phyloP scores from a whole-genome alignment of 2,888 invertebrate genomes.

The Steinernema carpocapsae region DNA sequence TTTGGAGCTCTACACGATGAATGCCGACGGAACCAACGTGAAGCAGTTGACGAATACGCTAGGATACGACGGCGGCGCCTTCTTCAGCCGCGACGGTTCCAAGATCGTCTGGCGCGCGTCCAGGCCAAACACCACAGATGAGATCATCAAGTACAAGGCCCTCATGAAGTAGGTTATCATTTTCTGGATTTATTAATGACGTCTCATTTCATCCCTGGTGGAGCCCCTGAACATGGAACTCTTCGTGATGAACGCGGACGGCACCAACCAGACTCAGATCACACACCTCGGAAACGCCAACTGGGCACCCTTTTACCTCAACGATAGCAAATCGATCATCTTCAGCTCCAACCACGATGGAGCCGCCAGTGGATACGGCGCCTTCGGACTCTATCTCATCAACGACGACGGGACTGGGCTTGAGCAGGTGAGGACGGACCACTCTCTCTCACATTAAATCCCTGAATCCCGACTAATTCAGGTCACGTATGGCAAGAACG shows the following conservation, averaged over 20 bases:
- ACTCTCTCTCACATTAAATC: no score
- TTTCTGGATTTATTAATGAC: no score
- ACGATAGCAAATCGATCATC: slow-evolving; percentile 57
- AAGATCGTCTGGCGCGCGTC: slow-evolving; percentile 62
- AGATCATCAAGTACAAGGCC: slow-evolving; percentile 55
- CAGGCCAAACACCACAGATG: slow-evolving; percentile 55
- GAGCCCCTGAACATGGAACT: slow-evolving; percentile 65
- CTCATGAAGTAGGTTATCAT: slow-evolving; percentile 40
- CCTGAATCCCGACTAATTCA: neutral
- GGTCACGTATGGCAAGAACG: slow-evolving; percentile 40
- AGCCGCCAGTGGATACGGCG: slow-evolving; percentile 54
- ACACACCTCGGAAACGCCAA: slow-evolving; percentile 61
- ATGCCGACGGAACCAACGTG: slow-evolving; percentile 55
- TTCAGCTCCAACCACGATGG: slow-evolving; percentile 49
- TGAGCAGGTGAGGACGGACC: slow-evolving; percentile 52
- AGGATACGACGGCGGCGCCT: slow-evolving; percentile 66
- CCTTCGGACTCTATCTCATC: slow-evolving; percentile 59
- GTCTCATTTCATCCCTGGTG: no score
- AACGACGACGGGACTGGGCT: slow-evolving; percentile 60
- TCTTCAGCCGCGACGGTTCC: slow-evolving; percentile 65
- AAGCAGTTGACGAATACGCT: slow-evolving; percentile 56
- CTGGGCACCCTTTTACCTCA: slow-evolving; percentile 66
- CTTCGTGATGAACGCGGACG: slow-evolving; percentile 59
- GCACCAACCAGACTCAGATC: slow-evolving; percentile 55
- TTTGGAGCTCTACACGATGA: slow-evolving; percentile 62